Evolutionary conservation across 2,888 invertebrate genomes (phyloP).

Genomic region (Aspidapion aeneum): DNA sequence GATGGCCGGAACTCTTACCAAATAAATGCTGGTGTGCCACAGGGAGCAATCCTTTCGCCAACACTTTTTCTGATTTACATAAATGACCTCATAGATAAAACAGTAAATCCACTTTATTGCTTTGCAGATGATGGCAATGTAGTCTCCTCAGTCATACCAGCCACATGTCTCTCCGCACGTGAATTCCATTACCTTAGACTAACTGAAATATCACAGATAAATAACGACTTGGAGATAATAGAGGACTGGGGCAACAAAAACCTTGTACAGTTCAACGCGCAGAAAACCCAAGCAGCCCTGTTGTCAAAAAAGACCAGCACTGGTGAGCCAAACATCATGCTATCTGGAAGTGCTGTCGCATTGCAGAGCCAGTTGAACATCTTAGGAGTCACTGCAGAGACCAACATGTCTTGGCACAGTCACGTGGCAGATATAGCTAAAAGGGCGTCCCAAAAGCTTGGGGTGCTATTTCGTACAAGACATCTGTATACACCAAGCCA

Average conservation of each 20-base stretch:
- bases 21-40: neutral
- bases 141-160: too few species aligned
- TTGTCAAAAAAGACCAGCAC: neutral
- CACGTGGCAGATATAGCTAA: constrained; percentile 1
- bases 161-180: too few species aligned
- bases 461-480: neutral
- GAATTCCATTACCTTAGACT: too few species aligned
- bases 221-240: constrained; percentile 6
- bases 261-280: neutral
- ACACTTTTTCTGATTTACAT: constrained; percentile 8
- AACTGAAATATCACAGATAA: constrained; percentile 1
- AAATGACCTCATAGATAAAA: constrained; percentile 6
- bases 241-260: constrained; percentile 3
- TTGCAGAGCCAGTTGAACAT: too few species aligned
- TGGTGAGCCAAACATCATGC: too few species aligned
- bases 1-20: neutral
- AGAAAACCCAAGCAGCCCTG: neutral
- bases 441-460: neutral
- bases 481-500: neutral
- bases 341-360: too few species aligned
- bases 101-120: constrained; percentile 1
- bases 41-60: constrained; percentile 2
- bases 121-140: constrained; percentile 10
- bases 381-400: constrained; percentile 2
- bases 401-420: constrained; percentile 1